Conservation (phyloP, 2,888 invertebrate genomes). For the Erebia aethiops region DNA sequence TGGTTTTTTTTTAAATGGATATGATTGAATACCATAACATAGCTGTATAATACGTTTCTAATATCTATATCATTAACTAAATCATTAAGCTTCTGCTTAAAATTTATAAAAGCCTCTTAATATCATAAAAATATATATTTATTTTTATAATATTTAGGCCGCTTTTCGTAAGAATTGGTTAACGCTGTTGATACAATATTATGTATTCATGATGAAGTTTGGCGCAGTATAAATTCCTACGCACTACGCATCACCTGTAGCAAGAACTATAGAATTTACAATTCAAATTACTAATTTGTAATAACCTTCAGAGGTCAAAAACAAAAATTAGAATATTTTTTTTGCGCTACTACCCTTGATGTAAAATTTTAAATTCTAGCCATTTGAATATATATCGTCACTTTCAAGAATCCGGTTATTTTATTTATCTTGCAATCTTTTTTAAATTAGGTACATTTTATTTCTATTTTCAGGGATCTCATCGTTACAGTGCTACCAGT, state of each 20-base stretch:
- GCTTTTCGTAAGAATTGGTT: background rate
- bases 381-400: background rate
- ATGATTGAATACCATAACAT: conserved; percentile 16
- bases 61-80: background rate
- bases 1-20: too few species aligned
- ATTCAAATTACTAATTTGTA: conserved; percentile 5
- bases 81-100: background rate
- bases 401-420: background rate
- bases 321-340: background rate
- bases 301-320: background rate
- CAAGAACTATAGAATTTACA: background rate
- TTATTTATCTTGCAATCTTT: background rate
- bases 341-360: background rate
- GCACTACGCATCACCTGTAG: background rate
- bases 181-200: background rate
- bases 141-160: background rate
- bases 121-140: too few species aligned
- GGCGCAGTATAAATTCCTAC: background rate
- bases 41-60: background rate
- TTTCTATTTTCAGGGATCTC: conserved; percentile 61
- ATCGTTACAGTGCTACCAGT: conserved; percentile 88
- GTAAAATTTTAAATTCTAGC: too few species aligned
- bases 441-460: background rate
- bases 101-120: background rate
- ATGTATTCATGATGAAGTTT: background rate